Evolutionary conservation across 2,888 invertebrate genomes (phyloP), one percentile per base, ranked within the genome.

Genomic region (Calameuta pallipes): DNA sequence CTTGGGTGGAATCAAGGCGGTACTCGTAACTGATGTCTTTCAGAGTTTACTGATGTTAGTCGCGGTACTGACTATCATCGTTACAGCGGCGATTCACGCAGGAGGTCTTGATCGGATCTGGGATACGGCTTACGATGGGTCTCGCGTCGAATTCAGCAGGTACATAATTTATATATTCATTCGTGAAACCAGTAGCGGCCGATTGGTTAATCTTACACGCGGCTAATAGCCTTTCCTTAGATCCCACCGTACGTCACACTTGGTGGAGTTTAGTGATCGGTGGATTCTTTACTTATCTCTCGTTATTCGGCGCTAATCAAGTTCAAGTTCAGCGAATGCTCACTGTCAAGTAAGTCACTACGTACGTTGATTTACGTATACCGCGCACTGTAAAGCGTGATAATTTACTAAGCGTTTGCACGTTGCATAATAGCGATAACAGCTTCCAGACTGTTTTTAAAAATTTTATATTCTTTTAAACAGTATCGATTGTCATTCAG

Each of bases 1-100:
- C 0, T 92, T 97, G 82, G 97, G 97, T 69, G 97, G 97, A 31
- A 97, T 97, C 95, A 97, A 97, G 90, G 97, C 97, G 1, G 97
- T 97, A 0, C 92, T 97, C 75, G 94, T 97, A 83, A 97, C 97
- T 1, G 97, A 97, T 88, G 94, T 97, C 1, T 95, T 97, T 83
- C 96, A 96, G 88, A 96, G 97, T 0, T 79, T 96, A 6, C 92
- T 98, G 9, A 98, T 97, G 97, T 96, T 96, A 89, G 94, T 94
- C 11, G 96, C 97, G 1, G 94, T 97, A 37, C 94, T 95, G 85
- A 95, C 95, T 85, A 94, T 97, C 1, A 95, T 97, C 30, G 93
- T 96, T 79, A 95, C 94, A 83, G 96, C 95, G 11, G 93, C 94
- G 0, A 91, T 95, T 56, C 94, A 95, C 85, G 93, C 94, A 11